phyloP scores from a whole-genome alignment of 23 tunicate genomes.

The Botrylloides violaceus region DNA sequence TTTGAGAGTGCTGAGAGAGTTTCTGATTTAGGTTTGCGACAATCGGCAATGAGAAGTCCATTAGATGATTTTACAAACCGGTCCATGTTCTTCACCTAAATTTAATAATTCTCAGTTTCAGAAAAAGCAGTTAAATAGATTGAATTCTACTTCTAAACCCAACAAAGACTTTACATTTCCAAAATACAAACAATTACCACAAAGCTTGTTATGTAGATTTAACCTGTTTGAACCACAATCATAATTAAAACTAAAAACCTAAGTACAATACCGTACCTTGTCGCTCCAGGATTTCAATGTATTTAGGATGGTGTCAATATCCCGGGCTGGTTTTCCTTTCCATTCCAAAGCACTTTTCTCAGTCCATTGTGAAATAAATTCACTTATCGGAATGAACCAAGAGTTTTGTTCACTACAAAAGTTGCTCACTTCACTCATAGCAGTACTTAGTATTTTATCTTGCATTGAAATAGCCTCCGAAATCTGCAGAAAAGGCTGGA shows the following conservation, averaged over 20 bases:
- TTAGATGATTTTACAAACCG: constrained; percentile 32
- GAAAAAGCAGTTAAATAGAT: too few relatives aligned
- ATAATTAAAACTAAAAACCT: background rate
- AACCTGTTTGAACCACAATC: too few relatives aligned
- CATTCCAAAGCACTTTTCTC: constrained; percentile 26
- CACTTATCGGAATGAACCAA: constrained; percentile 51
- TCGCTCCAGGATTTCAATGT: constrained; percentile 70
- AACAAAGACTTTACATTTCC: too few relatives aligned
- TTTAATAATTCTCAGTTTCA: too few relatives aligned
- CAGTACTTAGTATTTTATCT: constrained; percentile 25
- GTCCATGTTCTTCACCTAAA: constrained; percentile 70
- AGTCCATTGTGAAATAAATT: constrained; percentile 47
- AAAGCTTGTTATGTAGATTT: too few relatives aligned
- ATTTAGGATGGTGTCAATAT: constrained; percentile 36
- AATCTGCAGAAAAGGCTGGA: constrained; percentile 25
- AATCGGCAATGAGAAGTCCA: constrained; percentile 52
- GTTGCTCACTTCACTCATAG: constrained; percentile 37
- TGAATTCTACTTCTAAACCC: too few relatives aligned
- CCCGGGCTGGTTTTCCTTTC: constrained; percentile 48
- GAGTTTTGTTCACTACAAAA: constrained; percentile 51
- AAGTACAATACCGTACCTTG: constrained; percentile 21
- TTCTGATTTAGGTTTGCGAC: constrained; percentile 23
- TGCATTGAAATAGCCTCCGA: constrained; percentile 34
- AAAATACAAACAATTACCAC: too few relatives aligned
- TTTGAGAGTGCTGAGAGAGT: constrained; percentile 48